Evolutionary conservation across 1,140 invertebrate species (phyloP), one percentile per base, ranked within the genome.

Genomic region (Papilio aristodemus): DNA sequence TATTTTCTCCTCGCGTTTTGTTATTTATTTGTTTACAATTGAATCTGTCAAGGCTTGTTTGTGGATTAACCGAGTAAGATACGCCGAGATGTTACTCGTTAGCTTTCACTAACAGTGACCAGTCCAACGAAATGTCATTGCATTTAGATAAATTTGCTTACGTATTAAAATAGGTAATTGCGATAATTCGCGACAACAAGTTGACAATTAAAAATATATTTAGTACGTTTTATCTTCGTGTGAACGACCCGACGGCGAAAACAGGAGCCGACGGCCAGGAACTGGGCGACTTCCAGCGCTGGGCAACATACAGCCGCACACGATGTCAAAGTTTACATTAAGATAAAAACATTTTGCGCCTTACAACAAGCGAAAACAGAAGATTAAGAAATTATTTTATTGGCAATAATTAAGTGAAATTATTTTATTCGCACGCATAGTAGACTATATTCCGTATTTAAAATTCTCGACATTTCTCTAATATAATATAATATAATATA

Each of bases 121-220:
- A 22, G 19, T 54, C 19, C 19, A 54, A 54, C 46, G 46, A 54
- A 25, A 54, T 54, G 46, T 54, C 19, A 54, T 22, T 54, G 46
- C 19, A 54, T 54, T 25, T 54, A 54, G 10, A 25, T 54, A 54
- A 39, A 13, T 43, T 4, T 43, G 19, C 46, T 54, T 22, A 9
- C 46, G 46, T 54, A 54, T 54, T 22, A 22, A 22, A 22, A 54
- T 54, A 54, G 19, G 46, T 54, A 22, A 25, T 54, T 54, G 19
- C 19, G 46, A 54, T 54, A 22, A 54, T 54, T 54, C 19, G 46
- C 46, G 11, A 25, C 46, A 22, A 50, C 46, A 54, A 54, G 19
- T 19, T 7, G 8, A 25, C 46, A 54, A 54, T 22, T 54, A 54
- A 54, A 25, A 25, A 54, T 22, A 54, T 54, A 54, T 25, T 54